A percentile compares a stretch with the other conserved stretches of the same genome.
These are phyloP conservation scores for Colletes latitarsis DNA, from an alignment of 1,140 invertebrate species.

Conservation along the genomic window DNA sequence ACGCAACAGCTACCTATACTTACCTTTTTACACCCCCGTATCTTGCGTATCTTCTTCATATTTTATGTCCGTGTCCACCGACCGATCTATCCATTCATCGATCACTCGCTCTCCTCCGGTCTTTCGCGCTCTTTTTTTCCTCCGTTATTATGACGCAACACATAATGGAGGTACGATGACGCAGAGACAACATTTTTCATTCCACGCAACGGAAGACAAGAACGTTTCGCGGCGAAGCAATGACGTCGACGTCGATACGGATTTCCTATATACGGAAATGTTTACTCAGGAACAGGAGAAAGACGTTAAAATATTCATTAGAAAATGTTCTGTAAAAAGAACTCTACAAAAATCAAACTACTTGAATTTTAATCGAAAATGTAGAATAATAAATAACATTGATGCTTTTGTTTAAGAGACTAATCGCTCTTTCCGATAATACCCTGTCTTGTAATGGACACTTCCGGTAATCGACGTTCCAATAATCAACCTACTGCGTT, in stretches of 20 bases:
- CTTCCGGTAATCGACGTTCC: too few species aligned
- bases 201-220: too few species aligned
- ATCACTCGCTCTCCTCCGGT: conserved; percentile 4
- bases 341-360: too few species aligned
- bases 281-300: background rate
- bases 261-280: background rate
- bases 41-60: background rate
- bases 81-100: conserved; percentile 20
- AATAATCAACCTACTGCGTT: too few species aligned
- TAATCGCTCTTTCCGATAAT: too few species aligned
- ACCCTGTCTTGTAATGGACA: too few species aligned
- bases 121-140: background rate
- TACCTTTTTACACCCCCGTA: background rate
- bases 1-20: background rate
- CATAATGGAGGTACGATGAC: background rate
- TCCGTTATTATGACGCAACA: background rate
- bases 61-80: background rate
- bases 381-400: too few species aligned
- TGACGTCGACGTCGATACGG: background rate
- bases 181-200: background rate
- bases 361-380: too few species aligned
- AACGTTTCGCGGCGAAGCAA: background rate
- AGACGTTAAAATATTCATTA: background rate
- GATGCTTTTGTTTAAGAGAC: too few species aligned
- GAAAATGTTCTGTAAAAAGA: too few species aligned